These are phyloP conservation scores for Helicoverpa zea DNA, from an alignment of 1,140 invertebrate genomes.

Conservation along the genomic window DNA sequence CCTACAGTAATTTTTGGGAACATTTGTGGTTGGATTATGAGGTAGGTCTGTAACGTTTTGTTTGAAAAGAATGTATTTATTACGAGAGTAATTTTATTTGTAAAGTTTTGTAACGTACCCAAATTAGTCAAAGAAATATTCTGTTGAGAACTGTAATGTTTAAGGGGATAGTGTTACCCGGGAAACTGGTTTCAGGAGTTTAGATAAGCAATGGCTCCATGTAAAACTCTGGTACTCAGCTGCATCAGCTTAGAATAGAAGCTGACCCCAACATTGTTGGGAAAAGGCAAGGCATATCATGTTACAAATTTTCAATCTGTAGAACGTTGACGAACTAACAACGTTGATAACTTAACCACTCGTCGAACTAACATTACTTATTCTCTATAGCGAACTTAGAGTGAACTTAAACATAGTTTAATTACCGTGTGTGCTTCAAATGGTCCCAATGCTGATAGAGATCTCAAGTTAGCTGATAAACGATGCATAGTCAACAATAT, in stretches of 20 bases:
- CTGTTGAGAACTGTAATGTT: neutral
- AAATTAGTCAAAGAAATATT: neutral
- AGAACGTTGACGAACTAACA: neutral
- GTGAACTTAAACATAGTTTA: neutral
- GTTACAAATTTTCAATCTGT: neutral
- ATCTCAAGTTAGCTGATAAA: neutral
- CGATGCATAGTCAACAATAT: neutral
- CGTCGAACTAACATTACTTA: constrained; percentile 12
- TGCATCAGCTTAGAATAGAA: too few relatives aligned
- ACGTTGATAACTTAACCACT: neutral
- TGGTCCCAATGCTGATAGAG: neutral
- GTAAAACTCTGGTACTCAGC: too few relatives aligned
- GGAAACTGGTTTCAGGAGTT: too few relatives aligned
- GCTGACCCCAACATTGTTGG: too few relatives aligned
- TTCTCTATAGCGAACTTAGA: neutral
- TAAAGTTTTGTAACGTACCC: too few relatives aligned
- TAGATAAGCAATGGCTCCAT: too few relatives aligned
- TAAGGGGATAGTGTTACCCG: neutral
- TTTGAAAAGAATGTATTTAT: too few relatives aligned
- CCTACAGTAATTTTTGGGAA: too few relatives aligned
- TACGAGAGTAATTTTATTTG: too few relatives aligned
- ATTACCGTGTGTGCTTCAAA: neutral
- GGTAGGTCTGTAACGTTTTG: too few relatives aligned
- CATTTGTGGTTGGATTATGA: too few relatives aligned
- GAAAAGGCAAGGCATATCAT: neutral